phyloP scores from a whole-genome alignment of 2,797 vertebrate genomes.

The Babyrousa celebensis region DNA sequence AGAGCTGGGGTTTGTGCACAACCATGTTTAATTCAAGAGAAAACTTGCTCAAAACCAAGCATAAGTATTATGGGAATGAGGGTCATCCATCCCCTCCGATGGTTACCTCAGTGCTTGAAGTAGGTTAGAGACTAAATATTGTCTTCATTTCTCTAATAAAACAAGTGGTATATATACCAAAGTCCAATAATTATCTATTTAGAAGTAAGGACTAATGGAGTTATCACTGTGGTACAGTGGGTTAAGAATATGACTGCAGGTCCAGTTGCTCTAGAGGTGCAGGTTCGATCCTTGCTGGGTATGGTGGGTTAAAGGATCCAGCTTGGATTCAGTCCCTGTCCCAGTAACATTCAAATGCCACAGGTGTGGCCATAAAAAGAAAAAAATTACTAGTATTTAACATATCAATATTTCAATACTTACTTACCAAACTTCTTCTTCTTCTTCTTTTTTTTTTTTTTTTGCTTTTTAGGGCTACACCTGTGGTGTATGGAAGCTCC shows the following conservation, averaged over 20 bases:
- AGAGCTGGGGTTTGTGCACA: not conserved
- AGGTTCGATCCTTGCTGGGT: too few species aligned
- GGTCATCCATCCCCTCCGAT: not conserved
- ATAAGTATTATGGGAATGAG: not conserved
- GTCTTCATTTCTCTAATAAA: not conserved
- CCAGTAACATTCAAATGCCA: too few species aligned
- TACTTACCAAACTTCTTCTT: too few species aligned
- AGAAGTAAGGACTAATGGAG: not conserved
- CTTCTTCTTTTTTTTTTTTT: too few species aligned
- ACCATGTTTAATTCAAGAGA: not conserved
- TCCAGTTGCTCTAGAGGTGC: too few species aligned
- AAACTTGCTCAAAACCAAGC: not conserved
- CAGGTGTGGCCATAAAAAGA: too few species aligned
- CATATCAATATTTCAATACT: not conserved
- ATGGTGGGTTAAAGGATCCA: too few species aligned
- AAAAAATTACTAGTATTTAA: not conserved
- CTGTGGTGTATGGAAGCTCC: too few species aligned
- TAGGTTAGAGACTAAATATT: not conserved
- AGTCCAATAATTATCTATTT: not conserved
- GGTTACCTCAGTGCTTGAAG: not conserved
- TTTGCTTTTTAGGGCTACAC: too few species aligned
- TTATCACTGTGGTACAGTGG: too few species aligned
- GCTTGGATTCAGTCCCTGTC: too few species aligned
- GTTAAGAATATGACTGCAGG: too few species aligned
- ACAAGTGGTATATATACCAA: not conserved